Percentiles rank a stretch among this genome's conserved stretches.
These are phyloP conservation scores for Sceloporus tristichus DNA, from an alignment of 2,113 vertebrate species.

Conservation along the genomic window DNA sequence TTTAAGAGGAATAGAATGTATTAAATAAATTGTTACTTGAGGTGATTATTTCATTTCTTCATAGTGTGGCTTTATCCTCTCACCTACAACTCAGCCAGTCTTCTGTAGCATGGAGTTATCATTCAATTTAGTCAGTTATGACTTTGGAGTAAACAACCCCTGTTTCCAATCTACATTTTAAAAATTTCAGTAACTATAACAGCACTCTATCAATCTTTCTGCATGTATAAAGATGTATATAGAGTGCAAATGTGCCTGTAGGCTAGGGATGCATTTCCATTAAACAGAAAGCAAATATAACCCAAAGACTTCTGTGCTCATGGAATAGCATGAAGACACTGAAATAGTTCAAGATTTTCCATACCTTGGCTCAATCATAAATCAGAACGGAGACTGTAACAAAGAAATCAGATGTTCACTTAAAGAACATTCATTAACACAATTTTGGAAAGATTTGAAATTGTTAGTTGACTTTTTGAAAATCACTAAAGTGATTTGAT, in stretches of 20 bases:
- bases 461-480: too few species aligned
- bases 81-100: not conserved
- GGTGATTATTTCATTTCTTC: not conserved
- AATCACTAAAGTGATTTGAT: too few species aligned
- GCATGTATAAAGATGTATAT: slow-evolving; percentile 1
- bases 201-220: slow-evolving; percentile 22
- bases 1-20: not conserved
- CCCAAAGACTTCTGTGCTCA: slow-evolving; percentile 14
- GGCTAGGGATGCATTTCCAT: not conserved
- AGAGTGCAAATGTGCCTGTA: not conserved
- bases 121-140: slow-evolving; percentile 49
- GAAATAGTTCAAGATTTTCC: too few species aligned
- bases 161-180: slow-evolving; percentile 29
- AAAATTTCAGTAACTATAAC: slow-evolving; percentile 34
- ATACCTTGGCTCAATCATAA: too few species aligned
- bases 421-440: too few species aligned
- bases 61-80: not conserved
- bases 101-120: not conserved
- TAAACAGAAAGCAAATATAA: slow-evolving; percentile 23
- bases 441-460: too few species aligned
- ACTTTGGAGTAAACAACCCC: slow-evolving; percentile 36
- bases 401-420: too few species aligned
- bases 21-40: not conserved
- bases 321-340: slow-evolving; percentile 41
- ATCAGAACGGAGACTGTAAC: too few species aligned